These are phyloP conservation scores for Xanthostigma xanthostigma DNA, from an alignment of 2,888 invertebrate species.

Conservation along the genomic window DNA sequence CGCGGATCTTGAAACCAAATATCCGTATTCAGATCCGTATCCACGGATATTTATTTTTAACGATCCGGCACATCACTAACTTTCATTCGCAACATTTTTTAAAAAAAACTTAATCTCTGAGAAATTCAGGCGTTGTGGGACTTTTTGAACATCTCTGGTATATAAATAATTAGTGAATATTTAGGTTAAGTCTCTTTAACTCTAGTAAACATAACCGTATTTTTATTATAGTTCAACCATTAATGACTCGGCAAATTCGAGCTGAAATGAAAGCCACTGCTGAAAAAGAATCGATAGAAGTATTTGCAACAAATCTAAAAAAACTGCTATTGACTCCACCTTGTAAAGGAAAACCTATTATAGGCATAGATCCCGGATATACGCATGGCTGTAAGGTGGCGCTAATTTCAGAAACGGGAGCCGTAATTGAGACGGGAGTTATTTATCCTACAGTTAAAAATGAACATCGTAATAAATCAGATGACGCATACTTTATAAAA, in stretches of 20 bases:
- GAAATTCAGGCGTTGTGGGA: too few relatives aligned
- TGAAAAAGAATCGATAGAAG: constrained; percentile 68
- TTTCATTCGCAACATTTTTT: too few relatives aligned
- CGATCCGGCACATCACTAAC: too few relatives aligned
- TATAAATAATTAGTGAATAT: too few relatives aligned
- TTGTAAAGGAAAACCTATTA: constrained; percentile 58
- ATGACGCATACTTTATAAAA: constrained; percentile 31
- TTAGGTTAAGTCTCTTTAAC: too few relatives aligned
- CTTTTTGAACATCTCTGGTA: too few relatives aligned
- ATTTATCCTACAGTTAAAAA: constrained; percentile 39
- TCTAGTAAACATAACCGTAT: background rate
- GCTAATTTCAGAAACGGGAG: constrained; percentile 56
- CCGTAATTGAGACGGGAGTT: constrained; percentile 49
- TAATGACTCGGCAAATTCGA: constrained; percentile 52
- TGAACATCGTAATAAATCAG: constrained; percentile 22
- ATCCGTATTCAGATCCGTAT: too few relatives aligned
- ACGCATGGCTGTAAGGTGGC: constrained; percentile 81
- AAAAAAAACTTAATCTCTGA: too few relatives aligned
- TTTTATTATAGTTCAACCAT: constrained; percentile 41
- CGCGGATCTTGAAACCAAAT: too few relatives aligned
- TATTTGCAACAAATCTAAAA: constrained; percentile 74
- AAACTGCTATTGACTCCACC: constrained; percentile 70
- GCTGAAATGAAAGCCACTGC: constrained; percentile 59
- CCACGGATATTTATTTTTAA: too few relatives aligned
- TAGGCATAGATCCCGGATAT: constrained; percentile 86